Evolutionary conservation across 2,888 invertebrate species (phyloP).

Genomic region (Amblyjoppa proteus): DNA sequence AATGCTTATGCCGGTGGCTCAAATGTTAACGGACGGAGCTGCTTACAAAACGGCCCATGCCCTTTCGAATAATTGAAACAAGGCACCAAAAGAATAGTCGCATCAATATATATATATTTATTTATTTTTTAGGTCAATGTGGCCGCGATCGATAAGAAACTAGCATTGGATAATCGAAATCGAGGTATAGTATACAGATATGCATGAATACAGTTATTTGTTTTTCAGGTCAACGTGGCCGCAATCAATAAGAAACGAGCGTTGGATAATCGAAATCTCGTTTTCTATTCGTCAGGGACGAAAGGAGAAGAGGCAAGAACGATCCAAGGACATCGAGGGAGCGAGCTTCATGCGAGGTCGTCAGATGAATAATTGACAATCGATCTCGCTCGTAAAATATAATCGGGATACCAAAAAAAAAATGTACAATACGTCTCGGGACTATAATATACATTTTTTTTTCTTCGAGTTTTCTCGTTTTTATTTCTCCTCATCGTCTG

Average conservation of each 20-base stretch:
- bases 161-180: slow-evolving; percentile 40
- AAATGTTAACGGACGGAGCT: too few species aligned
- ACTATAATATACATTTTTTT: slow-evolving; percentile 26
- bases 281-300: slow-evolving; percentile 44
- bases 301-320: background rate
- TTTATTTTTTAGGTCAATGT: too few species aligned
- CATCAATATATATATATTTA: too few species aligned
- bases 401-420: slow-evolving; percentile 25
- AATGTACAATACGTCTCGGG: slow-evolving; percentile 2
- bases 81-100: too few species aligned
- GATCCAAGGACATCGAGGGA: slow-evolving; percentile 28
- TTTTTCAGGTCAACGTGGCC: background rate
- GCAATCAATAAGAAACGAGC: slow-evolving; percentile 44
- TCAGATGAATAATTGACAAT: slow-evolving; percentile 59
- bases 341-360: slow-evolving; percentile 61
- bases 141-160: background rate
- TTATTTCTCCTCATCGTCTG: slow-evolving; percentile 26
- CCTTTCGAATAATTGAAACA: too few species aligned
- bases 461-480: slow-evolving; percentile 13
- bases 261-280: slow-evolving; percentile 18
- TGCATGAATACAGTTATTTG: background rate
- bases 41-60: too few species aligned
- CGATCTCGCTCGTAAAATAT: slow-evolving; percentile 53
- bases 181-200: background rate
- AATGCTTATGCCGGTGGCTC: too few species aligned